Evolutionary conservation across 1,140 invertebrate genomes (phyloP).

Genomic region (Drosophila murphyi): DNA sequence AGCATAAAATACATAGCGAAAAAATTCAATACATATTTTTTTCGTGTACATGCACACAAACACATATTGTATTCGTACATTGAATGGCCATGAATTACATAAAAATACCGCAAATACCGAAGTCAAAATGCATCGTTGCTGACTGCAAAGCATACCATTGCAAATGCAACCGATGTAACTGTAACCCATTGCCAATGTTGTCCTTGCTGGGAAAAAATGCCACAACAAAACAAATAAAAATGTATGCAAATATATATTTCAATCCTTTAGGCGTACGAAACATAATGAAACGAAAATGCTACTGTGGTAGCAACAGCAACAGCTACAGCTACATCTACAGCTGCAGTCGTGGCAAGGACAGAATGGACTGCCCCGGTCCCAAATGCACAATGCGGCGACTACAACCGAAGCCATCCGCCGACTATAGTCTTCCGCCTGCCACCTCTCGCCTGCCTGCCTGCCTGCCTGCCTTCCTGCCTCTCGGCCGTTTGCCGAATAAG

Average conservation of each 20-base stretch:
- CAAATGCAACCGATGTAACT: slow-evolving; percentile 40
- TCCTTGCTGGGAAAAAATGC: slow-evolving; percentile 40
- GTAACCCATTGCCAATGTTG: slow-evolving; percentile 49
- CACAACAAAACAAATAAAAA: slow-evolving; percentile 40
- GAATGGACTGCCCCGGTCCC: slow-evolving; percentile 15
- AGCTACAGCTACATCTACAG: neutral
- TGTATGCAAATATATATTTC: slow-evolving; percentile 78
- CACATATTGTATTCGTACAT: slow-evolving; percentile 30
- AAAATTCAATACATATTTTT: slow-evolving; percentile 42
- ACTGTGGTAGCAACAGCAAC: slow-evolving; percentile 61
- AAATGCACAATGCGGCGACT: slow-evolving; percentile 52
- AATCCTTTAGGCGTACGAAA: slow-evolving; percentile 80
- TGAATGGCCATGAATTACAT: slow-evolving; percentile 82
- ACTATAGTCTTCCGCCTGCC: slow-evolving; percentile 1
- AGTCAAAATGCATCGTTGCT: slow-evolving; percentile 71
- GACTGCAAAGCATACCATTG: slow-evolving; percentile 65
- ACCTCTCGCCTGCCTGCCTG: neutral
- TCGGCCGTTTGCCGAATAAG: slow-evolving; percentile 57
- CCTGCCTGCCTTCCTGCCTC: neutral
- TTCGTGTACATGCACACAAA: slow-evolving; percentile 10
- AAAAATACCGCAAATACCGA: slow-evolving; percentile 82
- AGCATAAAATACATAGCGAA: slow-evolving; percentile 37
- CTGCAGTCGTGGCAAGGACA: slow-evolving; percentile 33
- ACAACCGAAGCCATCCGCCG: slow-evolving; percentile 52
- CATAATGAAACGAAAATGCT: slow-evolving; percentile 83